Evolutionary conservation across 2,113 vertebrate species (phyloP), one percentile per base, ranked within the genome.

Genomic region (Hypocryptadius cinnamomeus): DNA sequence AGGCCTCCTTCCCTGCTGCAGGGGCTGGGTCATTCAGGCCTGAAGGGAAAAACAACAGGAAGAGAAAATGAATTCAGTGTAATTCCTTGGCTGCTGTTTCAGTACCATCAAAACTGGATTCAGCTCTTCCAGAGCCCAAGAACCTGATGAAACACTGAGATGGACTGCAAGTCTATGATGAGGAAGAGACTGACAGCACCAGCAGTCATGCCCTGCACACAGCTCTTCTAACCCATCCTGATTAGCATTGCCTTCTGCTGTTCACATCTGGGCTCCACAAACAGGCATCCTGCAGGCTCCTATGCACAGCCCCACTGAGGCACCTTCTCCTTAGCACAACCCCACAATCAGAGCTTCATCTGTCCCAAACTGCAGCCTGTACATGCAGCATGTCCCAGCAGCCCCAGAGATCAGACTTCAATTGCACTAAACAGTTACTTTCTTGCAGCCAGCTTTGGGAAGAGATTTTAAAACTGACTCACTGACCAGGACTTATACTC

Each of bases 1-100:
- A 89, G 4, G 96, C 80, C 40, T 99, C 97, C 93, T 88, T 98
- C 37, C 93, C 97, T 90, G 97, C 93, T 92, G 51, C 78, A 68
- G 98, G 95, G 37, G 97, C 96, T 10, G 98, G 96, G 91, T 99
- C 98, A 66, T 96, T 94, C 63, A 99, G 97, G 65, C 98, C 99
- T 99, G 96, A 86, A 85, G 83, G 37, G 64, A 63, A 94, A 39
- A 97, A 31, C 31, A 79, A 77, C 18, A 37, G 24, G n/a, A 91
- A 30, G n/a, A 79, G 44, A 40, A 87, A 72, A 73, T 1, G 0
- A 78, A 44, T 17, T 28, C 6, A 25, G 39, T 76, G 27, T 48
- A 27, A 51, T 14, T 85, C 72, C 56, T 5, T 50, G 37, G 37
- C 18, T 40, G 13, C 8, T 78, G n/a, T 40, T 78, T 78, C 59